phyloP scores from a whole-genome alignment of 1,140 invertebrate genomes.

The Dendrolimus punctatus region DNA sequence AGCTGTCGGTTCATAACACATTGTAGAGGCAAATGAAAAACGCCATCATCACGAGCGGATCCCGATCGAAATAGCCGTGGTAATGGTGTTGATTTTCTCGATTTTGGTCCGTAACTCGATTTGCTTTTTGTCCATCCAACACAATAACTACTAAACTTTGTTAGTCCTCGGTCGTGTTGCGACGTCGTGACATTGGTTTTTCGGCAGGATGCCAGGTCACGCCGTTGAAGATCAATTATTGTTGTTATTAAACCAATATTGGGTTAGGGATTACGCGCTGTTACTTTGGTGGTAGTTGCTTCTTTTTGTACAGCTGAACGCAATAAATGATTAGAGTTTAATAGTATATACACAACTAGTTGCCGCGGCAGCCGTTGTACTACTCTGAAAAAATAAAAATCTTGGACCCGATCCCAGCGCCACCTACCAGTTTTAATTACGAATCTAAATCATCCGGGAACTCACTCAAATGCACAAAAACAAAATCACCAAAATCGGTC shows the following conservation, averaged over 20 bases:
- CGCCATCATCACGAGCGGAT: constrained; percentile 59
- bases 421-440: too few relatives aligned
- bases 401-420: too few relatives aligned
- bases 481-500: too few relatives aligned
- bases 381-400: too few relatives aligned
- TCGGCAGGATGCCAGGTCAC: constrained; percentile 11
- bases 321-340: too few relatives aligned
- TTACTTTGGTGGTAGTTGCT: neutral
- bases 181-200: constrained; percentile 28
- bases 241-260: constrained; percentile 63
- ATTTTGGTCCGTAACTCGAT: constrained; percentile 67
- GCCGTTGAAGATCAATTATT: constrained; percentile 57
- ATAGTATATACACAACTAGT: too few relatives aligned
- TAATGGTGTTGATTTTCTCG: constrained; percentile 68
- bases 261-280: constrained; percentile 46
- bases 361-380: too few relatives aligned
- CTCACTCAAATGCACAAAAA: too few relatives aligned
- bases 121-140: constrained; percentile 55
- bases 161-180: constrained; percentile 39
- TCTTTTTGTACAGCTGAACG: too few relatives aligned
- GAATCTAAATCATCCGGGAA: too few relatives aligned
- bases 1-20: too few relatives aligned
- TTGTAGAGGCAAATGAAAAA: constrained; percentile 48
- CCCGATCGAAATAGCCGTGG: constrained; percentile 58
- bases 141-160: constrained; percentile 65